These are phyloP conservation scores for Drosophila testacea DNA, from an alignment of 2,888 invertebrate genomes.

Conservation along the genomic window DNA sequence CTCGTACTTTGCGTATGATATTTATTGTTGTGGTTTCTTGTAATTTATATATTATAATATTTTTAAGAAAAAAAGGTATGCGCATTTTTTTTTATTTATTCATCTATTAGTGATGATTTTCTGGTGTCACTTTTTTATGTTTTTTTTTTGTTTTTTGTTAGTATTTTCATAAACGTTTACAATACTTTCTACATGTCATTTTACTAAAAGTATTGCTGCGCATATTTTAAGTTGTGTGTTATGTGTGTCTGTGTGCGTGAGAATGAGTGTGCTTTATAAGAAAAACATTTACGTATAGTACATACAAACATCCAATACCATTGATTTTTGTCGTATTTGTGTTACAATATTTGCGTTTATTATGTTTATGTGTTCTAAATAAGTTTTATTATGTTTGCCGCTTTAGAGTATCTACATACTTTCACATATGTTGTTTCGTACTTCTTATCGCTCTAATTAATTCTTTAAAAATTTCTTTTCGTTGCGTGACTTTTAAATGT, in stretches of 20 bases:
- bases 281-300: slow-evolving; percentile 62
- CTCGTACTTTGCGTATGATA: slow-evolving; percentile 73
- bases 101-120: slow-evolving; percentile 37
- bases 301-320: slow-evolving; percentile 55
- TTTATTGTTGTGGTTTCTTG: slow-evolving; percentile 72
- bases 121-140: slow-evolving; percentile 1
- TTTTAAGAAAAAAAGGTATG: slow-evolving; percentile 64
- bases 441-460: slow-evolving; percentile 49
- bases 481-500: slow-evolving; percentile 57
- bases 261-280: slow-evolving; percentile 62
- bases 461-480: slow-evolving; percentile 51
- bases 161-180: slow-evolving; percentile 25
- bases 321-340: slow-evolving; percentile 31
- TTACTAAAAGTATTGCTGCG: slow-evolving; percentile 28
- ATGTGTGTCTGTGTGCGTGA: slow-evolving; percentile 21
- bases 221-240: slow-evolving; percentile 33
- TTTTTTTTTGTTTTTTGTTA: not conserved
- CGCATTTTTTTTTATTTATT: slow-evolving; percentile 37
- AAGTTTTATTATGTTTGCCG: slow-evolving; percentile 29
- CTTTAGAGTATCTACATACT: slow-evolving; percentile 59
- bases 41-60: slow-evolving; percentile 72
- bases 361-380: slow-evolving; percentile 26
- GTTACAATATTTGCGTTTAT: slow-evolving; percentile 26
- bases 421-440: slow-evolving; percentile 59
- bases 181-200: slow-evolving; percentile 36